Percentiles rank a stretch among this genome's conserved stretches.
Evolutionary conservation across 2,888 invertebrate species (phyloP).

Genomic region (Graphium colonna): DNA sequence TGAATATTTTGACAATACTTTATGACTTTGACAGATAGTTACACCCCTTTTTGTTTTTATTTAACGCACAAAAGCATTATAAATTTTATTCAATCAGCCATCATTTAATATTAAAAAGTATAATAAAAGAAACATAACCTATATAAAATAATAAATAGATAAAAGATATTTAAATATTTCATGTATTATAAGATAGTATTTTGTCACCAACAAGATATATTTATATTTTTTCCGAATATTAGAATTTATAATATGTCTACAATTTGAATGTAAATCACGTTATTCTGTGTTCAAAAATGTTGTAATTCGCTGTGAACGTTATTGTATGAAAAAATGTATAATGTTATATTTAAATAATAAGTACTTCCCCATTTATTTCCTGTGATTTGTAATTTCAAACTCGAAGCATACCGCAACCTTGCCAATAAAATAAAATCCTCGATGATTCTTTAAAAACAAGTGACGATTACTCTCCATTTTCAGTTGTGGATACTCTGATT

Average conservation of each 20-base stretch:
- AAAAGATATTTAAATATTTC: conserved; percentile 57
- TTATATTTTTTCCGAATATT: conserved; percentile 65
- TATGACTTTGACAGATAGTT: conserved; percentile 63
- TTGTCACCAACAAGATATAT: conserved; percentile 41
- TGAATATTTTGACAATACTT: conserved; percentile 63
- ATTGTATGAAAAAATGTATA: conserved; percentile 48
- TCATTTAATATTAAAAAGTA: conserved; percentile 31
- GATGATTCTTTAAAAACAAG: conserved; percentile 15
- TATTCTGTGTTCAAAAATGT: conserved; percentile 67
- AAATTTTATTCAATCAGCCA: conserved; percentile 28
- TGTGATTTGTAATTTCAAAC: conserved; percentile 27
- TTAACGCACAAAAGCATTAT: conserved; percentile 63
- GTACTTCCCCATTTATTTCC: conserved; percentile 28
- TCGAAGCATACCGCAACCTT: conserved; percentile 26
- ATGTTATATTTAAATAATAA: conserved; percentile 42
- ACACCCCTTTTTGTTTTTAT: conserved; percentile 40
- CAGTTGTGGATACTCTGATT: conserved; percentile 16
- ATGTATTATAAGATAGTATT: conserved; percentile 49
- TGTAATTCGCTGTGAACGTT: conserved; percentile 61
- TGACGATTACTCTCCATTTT: conserved; percentile 11
- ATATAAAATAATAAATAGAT: conserved; percentile 37
- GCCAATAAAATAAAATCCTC: neutral
- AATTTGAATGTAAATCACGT: conserved; percentile 60
- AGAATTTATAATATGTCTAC: conserved; percentile 65
- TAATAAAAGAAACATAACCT: conserved; percentile 37